Percentiles rank a stretch among this genome's conserved stretches.
Conservation (phyloP, 2,797 vertebrate species). For the Moxostoma hubbsi region DNA sequence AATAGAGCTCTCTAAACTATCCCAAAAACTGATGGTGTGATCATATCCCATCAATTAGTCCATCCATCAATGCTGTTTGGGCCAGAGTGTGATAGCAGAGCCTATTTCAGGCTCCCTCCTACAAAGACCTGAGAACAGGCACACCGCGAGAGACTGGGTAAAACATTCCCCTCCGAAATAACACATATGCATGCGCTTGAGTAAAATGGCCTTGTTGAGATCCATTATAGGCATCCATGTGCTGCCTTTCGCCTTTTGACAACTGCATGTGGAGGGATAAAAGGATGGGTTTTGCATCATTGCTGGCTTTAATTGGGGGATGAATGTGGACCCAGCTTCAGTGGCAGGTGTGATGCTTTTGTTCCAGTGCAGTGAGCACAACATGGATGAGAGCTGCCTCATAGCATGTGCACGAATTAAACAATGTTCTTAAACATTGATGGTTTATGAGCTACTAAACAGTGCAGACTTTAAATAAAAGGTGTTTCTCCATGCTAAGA, state of each 20-base stretch:
- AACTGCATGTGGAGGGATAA: constrained; percentile 25
- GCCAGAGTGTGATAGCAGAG: constrained; percentile 40
- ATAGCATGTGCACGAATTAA: constrained; percentile 25
- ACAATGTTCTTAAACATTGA: background rate
- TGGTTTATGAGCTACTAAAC: constrained; percentile 23
- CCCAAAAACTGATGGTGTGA: constrained; percentile 74
- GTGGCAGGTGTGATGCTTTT: constrained; percentile 48
- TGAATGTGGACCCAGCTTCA: constrained; percentile 28
- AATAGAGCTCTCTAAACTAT: constrained; percentile 73
- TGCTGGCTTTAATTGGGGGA: constrained; percentile 33
- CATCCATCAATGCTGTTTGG: constrained; percentile 78
- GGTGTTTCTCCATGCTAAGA: too few species aligned
- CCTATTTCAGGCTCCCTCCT: constrained; percentile 44
- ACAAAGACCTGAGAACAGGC: constrained; percentile 44
- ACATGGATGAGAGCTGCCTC: constrained; percentile 1
- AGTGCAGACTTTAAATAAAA: background rate
- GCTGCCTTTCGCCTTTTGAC: constrained; percentile 29
- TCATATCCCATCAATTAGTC: constrained; percentile 80
- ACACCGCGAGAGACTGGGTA: constrained; percentile 54
- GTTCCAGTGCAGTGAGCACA: constrained; percentile 19
- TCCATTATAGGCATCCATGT: constrained; percentile 35
- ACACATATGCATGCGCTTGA: constrained; percentile 19
- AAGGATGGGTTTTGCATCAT: constrained; percentile 34
- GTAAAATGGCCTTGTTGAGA: constrained; percentile 49
- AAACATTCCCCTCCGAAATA: background rate